Evolutionary conservation across 1,140 invertebrate species (phyloP), one percentile per base, ranked within the genome.

Genomic region (Venturia canescens): DNA sequence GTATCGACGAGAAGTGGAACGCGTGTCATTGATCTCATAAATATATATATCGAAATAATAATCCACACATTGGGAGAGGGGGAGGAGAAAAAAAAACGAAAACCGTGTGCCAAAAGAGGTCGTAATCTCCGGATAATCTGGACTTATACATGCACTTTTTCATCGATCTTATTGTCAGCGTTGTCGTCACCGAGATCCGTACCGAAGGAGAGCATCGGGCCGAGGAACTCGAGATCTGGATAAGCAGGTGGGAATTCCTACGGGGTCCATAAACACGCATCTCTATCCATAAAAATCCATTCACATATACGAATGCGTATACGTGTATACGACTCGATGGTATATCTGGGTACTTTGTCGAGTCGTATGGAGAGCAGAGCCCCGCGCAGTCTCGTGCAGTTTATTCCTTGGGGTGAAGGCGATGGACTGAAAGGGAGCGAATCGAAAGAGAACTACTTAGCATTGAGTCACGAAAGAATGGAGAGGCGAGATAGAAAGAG

Each of bases 381-480:
- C 27, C 18, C 23, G 31, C 5, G n/a, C 21, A 63, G 75, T 66
- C 75, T 66, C 26, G 21, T 44, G 75, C 21, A 66, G 72, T 80
- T 26, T 63, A 60, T 63, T 34, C 21, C 38, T 67, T 13, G 7
- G 23, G 44, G 75, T 44, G 18, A 72, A 72, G 76, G 80, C 60
- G 80, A 82, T 78, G 76, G 70, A 82, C 67, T 74, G 76, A 82
- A 79, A 82, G 72, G 78, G 57, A 76, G 71, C 60, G 67, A 60
- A 69, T 71, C 60, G 74, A 60, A 77, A 77, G 75, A 31, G 75
- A 77, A 77, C 70, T 76, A 77, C 66, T 77, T 69, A 71, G 75
- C 63, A 71, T 69, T 53, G 60, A 71, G 60, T 57, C 18, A 44
- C 15, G 50, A 31, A 57, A 57, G 57, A 71, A 69, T 69, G 66